These are phyloP conservation scores for Enteromius viviparus DNA, from an alignment of 2,797 vertebrate species.

Conservation along the genomic window DNA sequence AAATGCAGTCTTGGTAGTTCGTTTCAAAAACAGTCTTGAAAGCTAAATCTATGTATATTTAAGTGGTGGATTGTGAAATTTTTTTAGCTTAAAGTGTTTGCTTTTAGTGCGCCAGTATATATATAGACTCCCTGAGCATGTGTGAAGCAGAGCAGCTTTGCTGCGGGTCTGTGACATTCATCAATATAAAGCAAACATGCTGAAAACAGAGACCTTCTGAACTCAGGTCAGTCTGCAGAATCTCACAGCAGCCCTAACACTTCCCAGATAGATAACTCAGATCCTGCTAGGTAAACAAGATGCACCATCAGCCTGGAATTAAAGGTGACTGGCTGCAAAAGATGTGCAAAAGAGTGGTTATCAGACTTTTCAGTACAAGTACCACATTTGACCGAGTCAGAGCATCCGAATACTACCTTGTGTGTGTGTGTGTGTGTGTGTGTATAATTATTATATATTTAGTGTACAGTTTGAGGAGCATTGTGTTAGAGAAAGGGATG, in stretches of 20 bases:
- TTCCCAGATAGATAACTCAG: constrained; percentile 45
- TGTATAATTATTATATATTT: not conserved
- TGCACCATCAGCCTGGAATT: constrained; percentile 51
- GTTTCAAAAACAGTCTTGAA: no score
- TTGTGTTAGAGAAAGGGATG: not conserved
- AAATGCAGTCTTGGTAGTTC: not conserved
- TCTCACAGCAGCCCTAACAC: constrained; percentile 22
- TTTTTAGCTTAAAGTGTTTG: not conserved
- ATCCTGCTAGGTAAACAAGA: constrained; percentile 58
- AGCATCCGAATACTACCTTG: not conserved
- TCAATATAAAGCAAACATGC: constrained; percentile 51
- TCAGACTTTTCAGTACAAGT: not conserved
- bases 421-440: no score
- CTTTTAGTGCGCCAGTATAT: not conserved
- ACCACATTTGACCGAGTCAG: constrained; percentile 8
- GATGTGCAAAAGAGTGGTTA: constrained; percentile 15
- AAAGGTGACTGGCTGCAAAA: constrained; percentile 52
- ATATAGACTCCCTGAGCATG: not conserved
- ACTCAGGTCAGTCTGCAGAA: constrained; percentile 33
- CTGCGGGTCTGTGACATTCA: constrained; percentile 26
- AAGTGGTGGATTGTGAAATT: not conserved
- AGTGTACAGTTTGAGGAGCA: not conserved
- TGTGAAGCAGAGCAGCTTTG: not conserved
- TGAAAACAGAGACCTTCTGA: constrained; percentile 48
- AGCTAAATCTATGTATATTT: not conserved